A percentile compares a stretch with the other conserved stretches of the same genome.
Conservation (phyloP, 2,888 invertebrate genomes). For the Drosophila vallismaia region DNA sequence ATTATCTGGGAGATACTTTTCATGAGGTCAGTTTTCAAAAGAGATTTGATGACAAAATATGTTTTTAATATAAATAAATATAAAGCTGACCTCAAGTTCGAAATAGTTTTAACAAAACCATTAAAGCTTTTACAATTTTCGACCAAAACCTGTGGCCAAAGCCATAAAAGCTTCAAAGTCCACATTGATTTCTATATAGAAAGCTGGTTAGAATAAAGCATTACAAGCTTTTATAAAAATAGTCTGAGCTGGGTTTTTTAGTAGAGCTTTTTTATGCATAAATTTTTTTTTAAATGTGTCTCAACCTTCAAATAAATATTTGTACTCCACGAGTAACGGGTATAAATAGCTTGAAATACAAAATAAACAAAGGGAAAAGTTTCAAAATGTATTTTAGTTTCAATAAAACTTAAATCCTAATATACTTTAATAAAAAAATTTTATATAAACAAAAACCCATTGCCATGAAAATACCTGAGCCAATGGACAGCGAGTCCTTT, state of each 20-base stretch:
- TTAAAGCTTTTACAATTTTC: neutral
- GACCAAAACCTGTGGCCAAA: neutral
- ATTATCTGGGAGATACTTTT: neutral
- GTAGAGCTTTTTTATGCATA: neutral
- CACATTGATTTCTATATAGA: neutral
- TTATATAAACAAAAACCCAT: neutral
- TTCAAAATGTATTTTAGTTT: too few species aligned
- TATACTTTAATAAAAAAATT: too few species aligned
- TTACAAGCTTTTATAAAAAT: neutral
- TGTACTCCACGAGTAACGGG: neutral
- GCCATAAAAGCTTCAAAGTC: neutral
- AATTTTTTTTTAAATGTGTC: too few species aligned
- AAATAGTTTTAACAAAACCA: neutral
- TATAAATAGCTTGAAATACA: too few species aligned
- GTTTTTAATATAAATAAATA: neutral
- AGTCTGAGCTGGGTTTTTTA: neutral
- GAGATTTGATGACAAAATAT: neutral
- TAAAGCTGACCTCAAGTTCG: neutral
- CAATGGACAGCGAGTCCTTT: neutral
- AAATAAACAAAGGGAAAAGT: too few species aligned
- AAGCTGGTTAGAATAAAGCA: neutral
- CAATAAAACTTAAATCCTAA: neutral
- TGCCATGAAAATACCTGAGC: neutral
- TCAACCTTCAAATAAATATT: neutral
- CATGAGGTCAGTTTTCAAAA: neutral